Evolutionary conservation across 2,888 invertebrate genomes (phyloP), one percentile per base, ranked within the genome.

Genomic region (Octonoba sinensis): DNA sequence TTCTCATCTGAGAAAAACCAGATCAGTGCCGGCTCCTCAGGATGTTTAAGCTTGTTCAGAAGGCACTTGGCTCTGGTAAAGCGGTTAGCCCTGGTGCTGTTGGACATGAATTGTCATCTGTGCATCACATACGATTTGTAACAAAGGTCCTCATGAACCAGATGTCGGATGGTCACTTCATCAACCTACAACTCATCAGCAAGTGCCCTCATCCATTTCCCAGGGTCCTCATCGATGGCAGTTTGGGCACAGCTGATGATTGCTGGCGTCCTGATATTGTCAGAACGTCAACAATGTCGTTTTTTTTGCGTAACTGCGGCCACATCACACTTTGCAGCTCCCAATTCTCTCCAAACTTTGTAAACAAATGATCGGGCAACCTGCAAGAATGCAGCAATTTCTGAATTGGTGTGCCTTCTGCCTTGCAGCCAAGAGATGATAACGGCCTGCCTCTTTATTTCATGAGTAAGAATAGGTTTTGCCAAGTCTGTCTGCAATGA

Each of bases 341-440:
- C 59, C 13, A 59, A 20, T 24, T 24, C 22, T 59, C 15, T 59
- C 3, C 59, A 13, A 15, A 16, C 22, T 59, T 59, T 59, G 24
- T 18, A 59, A 2, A 59, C 59, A 20, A 59, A 59, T 59, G 59
- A 59, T 59, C 59, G 15, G 22, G 59, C 59, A 20, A 59, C 59
- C 15, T 59, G 16, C 59, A 59, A 20, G 59, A 20, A 59, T 24
- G 22, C 24, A 59, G 13, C 59, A 59, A 59, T 59, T 59, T 59
- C 59, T 18, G 24, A 59, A 59, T 59, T 3, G 24, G 22, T 11
- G 57, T 18, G 57, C n/a, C n/a, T n/a, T n/a, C n/a, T n/a, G n/a
- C 15, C 15, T 47, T 47, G 47, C 47, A 47, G 47, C 47, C 47
- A 47, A 47, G 47, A 12, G 47, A 47, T 15, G 47, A 47, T 47